Evolutionary conservation across 2,113 vertebrate species (phyloP), one percentile per base, ranked within the genome.

Genomic region (Anolis carolinensis): DNA sequence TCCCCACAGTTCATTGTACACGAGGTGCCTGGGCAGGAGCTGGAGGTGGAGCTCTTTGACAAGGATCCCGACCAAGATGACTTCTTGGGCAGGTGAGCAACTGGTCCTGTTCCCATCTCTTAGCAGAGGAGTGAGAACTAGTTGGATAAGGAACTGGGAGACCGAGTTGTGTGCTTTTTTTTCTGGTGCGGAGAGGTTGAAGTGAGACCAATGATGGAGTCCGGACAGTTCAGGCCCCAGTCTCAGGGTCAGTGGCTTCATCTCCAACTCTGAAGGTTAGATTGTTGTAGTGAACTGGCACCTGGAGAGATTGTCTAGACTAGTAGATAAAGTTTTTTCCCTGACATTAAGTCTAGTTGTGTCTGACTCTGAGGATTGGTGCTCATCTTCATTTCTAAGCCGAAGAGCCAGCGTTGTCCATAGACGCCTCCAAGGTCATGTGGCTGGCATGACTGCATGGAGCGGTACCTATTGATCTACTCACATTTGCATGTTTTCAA

Each of bases 31-130:
- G 98, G 98, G 84, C 98, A 99, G 93, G 98, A 98, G 95, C 95
- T 99, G 92, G 98, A 99, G 93, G 97, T 98, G 93, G 98, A 98
- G 91, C 94, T 99, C 62, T 98, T 98, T 95, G 98, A 99, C 95
- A 98, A 99, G 96, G 98, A 99, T 89, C 98, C 97, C 78, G 98
- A 99, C 95, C 97, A 99, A 96, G 98, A 99, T 93, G 98, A 99
- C 92, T 98, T 98, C 95, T 96, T 99, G 93, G 98, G 98, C 93
- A 98, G 98, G 98, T 99, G 95, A 94, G 93, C 55, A 62, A 48
- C 67, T 59, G 25, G 20, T 23, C 20, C 0, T 5, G 25, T 21
- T 67, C 30, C 62, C 71, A 81, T 32, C 39, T 59, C 63, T 67
- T 50, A 18, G 21, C 48, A 59, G 50, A 52, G 67, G 55, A 74